Percentiles rank a stretch among this genome's conserved stretches.
Evolutionary conservation across 1,140 invertebrate species (phyloP).

Genomic region (Caerostris darwini): DNA sequence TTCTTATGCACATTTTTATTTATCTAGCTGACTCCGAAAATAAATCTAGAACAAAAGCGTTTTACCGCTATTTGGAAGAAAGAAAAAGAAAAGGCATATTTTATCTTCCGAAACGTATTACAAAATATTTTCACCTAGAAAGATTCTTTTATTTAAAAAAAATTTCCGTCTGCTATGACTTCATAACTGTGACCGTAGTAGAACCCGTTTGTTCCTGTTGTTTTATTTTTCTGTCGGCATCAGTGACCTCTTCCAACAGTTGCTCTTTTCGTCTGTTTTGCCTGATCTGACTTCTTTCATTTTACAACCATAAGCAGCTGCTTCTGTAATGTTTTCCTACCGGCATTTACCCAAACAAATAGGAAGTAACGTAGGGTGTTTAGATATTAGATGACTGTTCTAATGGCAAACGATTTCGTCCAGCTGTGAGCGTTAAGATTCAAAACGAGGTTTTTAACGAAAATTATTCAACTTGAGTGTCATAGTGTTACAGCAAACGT

Average conservation of each 20-base stretch:
- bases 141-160: constrained; percentile 10
- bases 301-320: constrained; percentile 14
- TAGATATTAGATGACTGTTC: constrained; percentile 6
- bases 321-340: constrained; percentile 2
- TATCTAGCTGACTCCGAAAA: neutral
- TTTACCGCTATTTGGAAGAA: neutral
- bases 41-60: neutral
- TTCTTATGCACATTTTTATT: neutral
- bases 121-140: constrained; percentile 14
- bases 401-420: neutral
- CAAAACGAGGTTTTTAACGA: neutral
- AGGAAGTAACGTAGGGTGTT: neutral
- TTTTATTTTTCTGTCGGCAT: constrained; percentile 26
- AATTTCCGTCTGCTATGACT: constrained; percentile 14
- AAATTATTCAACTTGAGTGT: neutral
- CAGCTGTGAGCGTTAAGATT: constrained; percentile 1
- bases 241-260: constrained; percentile 34
- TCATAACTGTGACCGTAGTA: constrained; percentile 33
- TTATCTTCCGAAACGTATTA: constrained; percentile 17
- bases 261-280: constrained; percentile 8
- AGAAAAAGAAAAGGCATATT: neutral
- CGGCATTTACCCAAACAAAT: neutral
- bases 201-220: constrained; percentile 25
- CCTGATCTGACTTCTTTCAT: constrained; percentile 5
- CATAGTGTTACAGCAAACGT: neutral